These are phyloP conservation scores for Scrobipalpa atriplicella DNA, from an alignment of 2,888 invertebrate species.

Conservation along the genomic window DNA sequence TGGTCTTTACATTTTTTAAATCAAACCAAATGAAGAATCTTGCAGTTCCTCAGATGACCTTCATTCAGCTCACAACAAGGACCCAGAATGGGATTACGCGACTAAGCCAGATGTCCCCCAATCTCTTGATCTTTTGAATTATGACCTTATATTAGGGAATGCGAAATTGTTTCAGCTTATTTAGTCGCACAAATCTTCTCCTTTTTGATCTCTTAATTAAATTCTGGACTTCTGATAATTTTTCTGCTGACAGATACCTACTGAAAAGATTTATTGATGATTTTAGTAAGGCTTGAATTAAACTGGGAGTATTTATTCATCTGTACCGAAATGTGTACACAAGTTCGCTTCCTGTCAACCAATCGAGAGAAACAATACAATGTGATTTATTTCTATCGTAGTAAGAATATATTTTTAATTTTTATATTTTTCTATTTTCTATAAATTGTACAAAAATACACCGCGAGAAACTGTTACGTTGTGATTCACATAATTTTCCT, in stretches of 20 bases:
- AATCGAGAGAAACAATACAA: too few relatives aligned
- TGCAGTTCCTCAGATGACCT: not conserved
- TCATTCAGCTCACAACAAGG: not conserved
- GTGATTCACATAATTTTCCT: too few relatives aligned
- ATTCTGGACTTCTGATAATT: not conserved
- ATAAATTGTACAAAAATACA: too few relatives aligned
- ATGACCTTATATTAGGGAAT: slow-evolving; percentile 24
- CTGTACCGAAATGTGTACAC: too few relatives aligned
- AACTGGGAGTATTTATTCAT: too few relatives aligned
- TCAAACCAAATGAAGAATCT: not conserved
- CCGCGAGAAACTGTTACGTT: too few relatives aligned
- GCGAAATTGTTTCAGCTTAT: slow-evolving; percentile 21
- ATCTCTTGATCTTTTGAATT: slow-evolving; percentile 31
- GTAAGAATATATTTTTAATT: too few relatives aligned
- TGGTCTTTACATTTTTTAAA: too few relatives aligned
- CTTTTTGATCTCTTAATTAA: slow-evolving; percentile 21
- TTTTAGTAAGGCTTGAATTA: too few relatives aligned
- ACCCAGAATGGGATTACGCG: slow-evolving; percentile 17
- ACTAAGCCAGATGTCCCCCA: slow-evolving; percentile 25
- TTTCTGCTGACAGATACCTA: not conserved
- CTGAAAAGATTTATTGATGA: not conserved
- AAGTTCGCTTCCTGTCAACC: too few relatives aligned
- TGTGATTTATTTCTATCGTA: too few relatives aligned
- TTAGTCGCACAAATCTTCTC: slow-evolving; percentile 16
- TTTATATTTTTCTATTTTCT: too few relatives aligned